Evolutionary conservation across 1,140 invertebrate genomes (phyloP).

Genomic region (Nautilus pompilius): DNA sequence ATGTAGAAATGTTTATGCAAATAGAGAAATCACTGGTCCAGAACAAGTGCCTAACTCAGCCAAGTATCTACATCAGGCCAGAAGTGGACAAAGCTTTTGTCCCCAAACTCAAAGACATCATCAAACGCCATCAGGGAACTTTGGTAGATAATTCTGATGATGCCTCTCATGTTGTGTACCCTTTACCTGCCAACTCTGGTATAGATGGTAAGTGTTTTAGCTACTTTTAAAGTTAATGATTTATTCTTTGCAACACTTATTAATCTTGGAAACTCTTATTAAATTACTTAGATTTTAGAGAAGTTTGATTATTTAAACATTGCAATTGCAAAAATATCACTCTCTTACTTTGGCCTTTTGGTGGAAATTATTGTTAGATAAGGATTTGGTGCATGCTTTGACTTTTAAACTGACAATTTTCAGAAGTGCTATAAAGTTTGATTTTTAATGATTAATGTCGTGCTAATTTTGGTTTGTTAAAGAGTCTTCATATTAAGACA

Average conservation of each 20-base stretch:
- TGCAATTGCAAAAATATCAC: no score
- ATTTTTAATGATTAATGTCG: no score
- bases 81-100: constrained; percentile 80
- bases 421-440: no score
- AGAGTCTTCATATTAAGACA: no score
- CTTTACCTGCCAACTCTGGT: constrained; percentile 65
- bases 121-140: constrained; percentile 80
- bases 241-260: no score
- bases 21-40: constrained; percentile 83
- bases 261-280: no score
- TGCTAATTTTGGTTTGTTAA: no score
- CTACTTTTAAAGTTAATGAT: background rate
- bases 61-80: constrained; percentile 62
- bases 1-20: constrained; percentile 90
- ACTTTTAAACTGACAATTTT: no score
- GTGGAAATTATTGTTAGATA: background rate
- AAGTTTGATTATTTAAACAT: no score
- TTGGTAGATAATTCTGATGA: constrained; percentile 79
- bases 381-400: no score
- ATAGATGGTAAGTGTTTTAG: constrained; percentile 47
- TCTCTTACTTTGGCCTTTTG: no score
- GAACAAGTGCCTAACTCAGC: constrained; percentile 75
- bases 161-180: constrained; percentile 88
- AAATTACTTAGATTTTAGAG: no score
- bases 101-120: constrained; percentile 81